phyloP scores from a whole-genome alignment of 2,113 vertebrate species.

The Tetrax tetrax region DNA sequence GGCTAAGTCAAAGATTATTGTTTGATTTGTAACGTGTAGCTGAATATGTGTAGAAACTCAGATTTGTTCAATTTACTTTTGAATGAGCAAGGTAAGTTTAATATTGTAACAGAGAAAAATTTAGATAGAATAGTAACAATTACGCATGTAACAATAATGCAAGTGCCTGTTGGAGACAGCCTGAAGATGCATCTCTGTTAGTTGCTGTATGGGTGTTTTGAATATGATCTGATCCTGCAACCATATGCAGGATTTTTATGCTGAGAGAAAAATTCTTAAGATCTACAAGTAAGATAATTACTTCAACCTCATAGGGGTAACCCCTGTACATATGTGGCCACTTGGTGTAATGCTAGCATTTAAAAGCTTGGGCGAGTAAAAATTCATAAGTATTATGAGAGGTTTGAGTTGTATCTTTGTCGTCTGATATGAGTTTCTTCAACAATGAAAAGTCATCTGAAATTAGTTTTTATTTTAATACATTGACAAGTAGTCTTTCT shows the following conservation, averaged over 20 bases:
- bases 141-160: background rate
- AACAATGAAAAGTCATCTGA: background rate
- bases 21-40: background rate
- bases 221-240: background rate
- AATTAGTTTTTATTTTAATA: background rate
- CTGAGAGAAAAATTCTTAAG: background rate
- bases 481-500: background rate
- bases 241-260: background rate
- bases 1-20: background rate
- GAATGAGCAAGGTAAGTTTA: background rate
- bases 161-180: background rate
- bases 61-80: background rate
- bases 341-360: background rate
- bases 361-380: background rate
- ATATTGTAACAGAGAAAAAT: background rate
- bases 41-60: background rate
- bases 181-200: background rate
- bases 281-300: background rate
- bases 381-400: background rate
- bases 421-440: fast-evolving
- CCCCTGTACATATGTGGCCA: background rate
- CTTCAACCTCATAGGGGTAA: background rate
- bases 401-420: background rate
- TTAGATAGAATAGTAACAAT: background rate
- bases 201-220: background rate